Evolutionary conservation across 2,888 invertebrate genomes (phyloP).

Genomic region (Ectropis crepuscularia): DNA sequence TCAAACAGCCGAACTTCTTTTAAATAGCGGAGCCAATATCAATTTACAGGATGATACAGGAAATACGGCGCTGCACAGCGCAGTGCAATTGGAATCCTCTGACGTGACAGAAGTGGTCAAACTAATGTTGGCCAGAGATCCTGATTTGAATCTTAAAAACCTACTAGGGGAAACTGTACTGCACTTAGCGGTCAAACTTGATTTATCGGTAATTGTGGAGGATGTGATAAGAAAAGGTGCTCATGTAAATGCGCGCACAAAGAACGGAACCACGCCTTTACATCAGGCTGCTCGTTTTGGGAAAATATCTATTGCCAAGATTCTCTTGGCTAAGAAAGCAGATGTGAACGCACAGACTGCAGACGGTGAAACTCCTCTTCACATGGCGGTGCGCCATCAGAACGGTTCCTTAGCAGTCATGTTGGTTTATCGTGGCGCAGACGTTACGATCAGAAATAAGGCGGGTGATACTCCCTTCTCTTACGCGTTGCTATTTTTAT

Average conservation of each 20-base stretch:
- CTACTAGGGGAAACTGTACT: too few relatives aligned
- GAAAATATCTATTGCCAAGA: background rate
- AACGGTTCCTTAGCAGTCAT: background rate
- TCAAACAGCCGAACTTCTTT: too few relatives aligned
- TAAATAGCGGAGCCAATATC: background rate
- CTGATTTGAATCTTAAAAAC: too few relatives aligned
- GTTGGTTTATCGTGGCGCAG: background rate
- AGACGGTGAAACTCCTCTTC: background rate
- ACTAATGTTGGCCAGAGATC: too few relatives aligned
- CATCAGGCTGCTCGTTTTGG: background rate
- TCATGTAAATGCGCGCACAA: background rate
- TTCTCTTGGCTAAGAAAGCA: background rate
- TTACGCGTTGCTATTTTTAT: background rate
- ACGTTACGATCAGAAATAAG: conserved; percentile 32
- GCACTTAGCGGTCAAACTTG: too few relatives aligned
- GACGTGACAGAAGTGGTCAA: too few relatives aligned
- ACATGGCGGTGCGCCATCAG: background rate
- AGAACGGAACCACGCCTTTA: background rate
- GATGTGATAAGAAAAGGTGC: background rate
- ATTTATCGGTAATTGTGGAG: too few relatives aligned
- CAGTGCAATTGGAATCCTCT: too few relatives aligned
- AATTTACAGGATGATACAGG: background rate
- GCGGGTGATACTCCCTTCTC: conserved; percentile 39
- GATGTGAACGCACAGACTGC: background rate
- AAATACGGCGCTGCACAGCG: too few relatives aligned